These are phyloP conservation scores for Scomber colias DNA, from an alignment of 2,113 vertebrate genomes.

Conservation along the genomic window DNA sequence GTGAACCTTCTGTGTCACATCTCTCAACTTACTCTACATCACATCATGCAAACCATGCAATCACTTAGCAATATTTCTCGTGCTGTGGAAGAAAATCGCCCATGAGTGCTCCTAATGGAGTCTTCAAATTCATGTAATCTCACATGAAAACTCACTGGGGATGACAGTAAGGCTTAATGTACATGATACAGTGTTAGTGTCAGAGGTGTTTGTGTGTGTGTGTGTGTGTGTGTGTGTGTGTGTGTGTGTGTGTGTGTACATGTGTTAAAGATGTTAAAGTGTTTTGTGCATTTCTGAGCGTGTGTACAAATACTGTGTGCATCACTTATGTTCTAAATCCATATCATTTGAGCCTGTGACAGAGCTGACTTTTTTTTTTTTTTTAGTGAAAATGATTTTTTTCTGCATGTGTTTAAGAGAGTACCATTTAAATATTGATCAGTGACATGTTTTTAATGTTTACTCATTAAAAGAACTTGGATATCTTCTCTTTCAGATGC, in stretches of 20 bases:
- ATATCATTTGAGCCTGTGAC: not conserved
- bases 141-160: conserved; percentile 19
- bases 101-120: conserved; percentile 37
- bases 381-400: no score
- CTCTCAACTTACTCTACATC: conserved; percentile 33
- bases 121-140: conserved; percentile 37
- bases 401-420: not conserved
- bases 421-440: conserved; percentile 38
- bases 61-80: conserved; percentile 11
- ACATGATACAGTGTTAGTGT: not conserved
- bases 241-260: not conserved
- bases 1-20: conserved; percentile 15
- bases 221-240: no score
- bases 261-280: not conserved
- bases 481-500: not conserved
- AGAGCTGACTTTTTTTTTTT: not conserved
- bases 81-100: conserved; percentile 33
- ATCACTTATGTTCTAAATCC: not conserved
- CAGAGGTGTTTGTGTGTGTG: not conserved
- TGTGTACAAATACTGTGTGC: not conserved
- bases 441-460: conserved; percentile 30
- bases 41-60: not conserved
- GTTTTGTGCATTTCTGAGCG: not conserved
- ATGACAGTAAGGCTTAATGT: conserved; percentile 6
- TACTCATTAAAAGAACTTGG: conserved; percentile 46